Evolutionary conservation across 2,113 vertebrate genomes (phyloP).

Genomic region (Triplophysa dalaica): DNA sequence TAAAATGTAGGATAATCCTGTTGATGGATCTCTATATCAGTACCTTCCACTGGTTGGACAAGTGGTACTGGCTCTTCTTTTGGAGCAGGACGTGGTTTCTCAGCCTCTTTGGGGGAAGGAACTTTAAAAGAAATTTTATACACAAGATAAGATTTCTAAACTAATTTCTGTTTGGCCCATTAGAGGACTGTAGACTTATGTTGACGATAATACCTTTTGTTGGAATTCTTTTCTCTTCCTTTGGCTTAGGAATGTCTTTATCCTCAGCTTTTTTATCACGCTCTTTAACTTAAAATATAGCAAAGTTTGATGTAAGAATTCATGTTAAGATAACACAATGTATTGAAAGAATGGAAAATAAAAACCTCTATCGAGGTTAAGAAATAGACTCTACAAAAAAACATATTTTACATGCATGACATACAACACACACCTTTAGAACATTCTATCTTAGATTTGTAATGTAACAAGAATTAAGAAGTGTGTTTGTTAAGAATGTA

Average conservation of each 20-base stretch:
- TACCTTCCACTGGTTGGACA: slow-evolving; percentile 31
- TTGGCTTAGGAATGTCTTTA: slow-evolving; percentile 42
- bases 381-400: background rate
- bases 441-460: background rate
- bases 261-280: slow-evolving; percentile 48
- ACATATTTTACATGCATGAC: background rate
- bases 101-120: slow-evolving; percentile 19
- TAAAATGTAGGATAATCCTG: background rate
- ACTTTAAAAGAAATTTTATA: slow-evolving; percentile 39
- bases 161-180: background rate
- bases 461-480: background rate
- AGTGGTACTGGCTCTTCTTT: slow-evolving; percentile 29
- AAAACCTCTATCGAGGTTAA: slow-evolving; percentile 31
- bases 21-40: background rate
- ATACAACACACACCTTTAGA: background rate
- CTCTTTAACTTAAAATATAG: slow-evolving; percentile 58
- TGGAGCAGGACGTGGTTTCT: slow-evolving; percentile 8
- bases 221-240: slow-evolving; percentile 48
- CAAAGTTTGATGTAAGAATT: background rate
- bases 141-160: slow-evolving; percentile 16
- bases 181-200: slow-evolving; percentile 13
- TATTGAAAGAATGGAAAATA: background rate
- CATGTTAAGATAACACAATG: background rate
- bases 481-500: background rate
- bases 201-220: slow-evolving; percentile 59